Conservation (phyloP, 2,888 invertebrate species). For the Tenodera sinensis region DNA sequence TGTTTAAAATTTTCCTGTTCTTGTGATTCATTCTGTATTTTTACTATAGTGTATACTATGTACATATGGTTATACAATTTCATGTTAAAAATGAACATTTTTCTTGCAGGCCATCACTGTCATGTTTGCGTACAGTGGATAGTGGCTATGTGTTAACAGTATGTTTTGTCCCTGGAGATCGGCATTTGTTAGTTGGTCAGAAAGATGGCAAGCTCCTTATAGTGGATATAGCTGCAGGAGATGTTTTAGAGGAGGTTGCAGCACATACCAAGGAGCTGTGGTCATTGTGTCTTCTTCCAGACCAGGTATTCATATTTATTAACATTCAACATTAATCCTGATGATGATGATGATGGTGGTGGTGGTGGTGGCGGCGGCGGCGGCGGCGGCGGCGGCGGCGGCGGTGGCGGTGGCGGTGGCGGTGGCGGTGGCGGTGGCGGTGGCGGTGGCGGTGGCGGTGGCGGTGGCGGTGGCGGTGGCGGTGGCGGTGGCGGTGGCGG, state of each 20-base stretch:
- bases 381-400: too few species aligned
- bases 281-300: slow-evolving; percentile 73
- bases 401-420: too few species aligned
- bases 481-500: too few species aligned
- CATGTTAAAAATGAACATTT: slow-evolving; percentile 1
- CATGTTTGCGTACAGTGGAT: slow-evolving; percentile 66
- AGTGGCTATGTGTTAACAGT: slow-evolving; percentile 66
- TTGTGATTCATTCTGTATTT: too few species aligned
- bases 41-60: too few species aligned
- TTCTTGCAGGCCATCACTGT: slow-evolving; percentile 53
- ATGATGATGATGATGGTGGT: too few species aligned
- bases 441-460: too few species aligned
- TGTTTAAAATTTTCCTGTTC: too few species aligned
- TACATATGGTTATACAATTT: slow-evolving; percentile 3
- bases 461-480: too few species aligned
- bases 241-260: slow-evolving; percentile 71
- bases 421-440: too few species aligned
- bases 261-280: slow-evolving; percentile 74
- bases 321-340: too few species aligned
- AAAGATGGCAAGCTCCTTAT: slow-evolving; percentile 80
- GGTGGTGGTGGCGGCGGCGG: too few species aligned
- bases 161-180: slow-evolving; percentile 84
- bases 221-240: slow-evolving; percentile 78
- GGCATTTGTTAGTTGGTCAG: slow-evolving; percentile 83
- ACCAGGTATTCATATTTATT: slow-evolving; percentile 41